phyloP scores from a whole-genome alignment of 2,797 vertebrate species.

The Microchirus variegatus region DNA sequence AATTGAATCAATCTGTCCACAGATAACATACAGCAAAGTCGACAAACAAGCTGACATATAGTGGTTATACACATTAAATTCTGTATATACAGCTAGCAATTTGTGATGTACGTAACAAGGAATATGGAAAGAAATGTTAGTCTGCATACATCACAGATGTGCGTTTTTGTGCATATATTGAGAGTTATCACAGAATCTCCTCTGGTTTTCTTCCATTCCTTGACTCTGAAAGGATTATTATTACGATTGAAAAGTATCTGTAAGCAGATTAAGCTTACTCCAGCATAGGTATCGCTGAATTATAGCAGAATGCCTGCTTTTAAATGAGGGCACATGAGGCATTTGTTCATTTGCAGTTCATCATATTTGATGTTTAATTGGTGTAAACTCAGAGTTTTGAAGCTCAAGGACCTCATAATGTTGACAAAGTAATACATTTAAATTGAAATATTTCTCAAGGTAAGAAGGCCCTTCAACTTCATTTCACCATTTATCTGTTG shows the following conservation, averaged over 20 bases:
- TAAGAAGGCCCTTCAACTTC: slow-evolving; percentile 67
- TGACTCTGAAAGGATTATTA: no score
- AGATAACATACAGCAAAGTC: not conserved
- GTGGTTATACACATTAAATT: not conserved
- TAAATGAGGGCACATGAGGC: slow-evolving; percentile 29
- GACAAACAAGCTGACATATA: slow-evolving; percentile 1
- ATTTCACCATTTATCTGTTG: slow-evolving; percentile 78
- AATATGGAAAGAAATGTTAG: no score
- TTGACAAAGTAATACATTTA: slow-evolving; percentile 79
- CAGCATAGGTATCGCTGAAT: slow-evolving; percentile 10
- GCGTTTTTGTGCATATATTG: no score
- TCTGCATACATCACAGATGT: no score
- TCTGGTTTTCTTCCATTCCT: no score
- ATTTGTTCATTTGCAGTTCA: slow-evolving; percentile 54
- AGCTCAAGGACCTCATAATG: slow-evolving; percentile 62
- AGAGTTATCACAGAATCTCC: no score
- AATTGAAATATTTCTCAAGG: slow-evolving; percentile 80
- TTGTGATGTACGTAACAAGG: not conserved
- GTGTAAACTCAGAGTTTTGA: slow-evolving; percentile 66
- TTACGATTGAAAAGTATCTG: not conserved
- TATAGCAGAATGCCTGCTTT: slow-evolving; percentile 22
- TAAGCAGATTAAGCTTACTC: not conserved
- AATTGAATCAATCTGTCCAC: not conserved
- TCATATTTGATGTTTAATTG: slow-evolving; percentile 76
- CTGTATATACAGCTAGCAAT: no score